A percentile compares a stretch with the other conserved stretches of the same genome.
Evolutionary conservation across 2,888 invertebrate species (phyloP).

Genomic region (Pristionchus arcanus): DNA sequence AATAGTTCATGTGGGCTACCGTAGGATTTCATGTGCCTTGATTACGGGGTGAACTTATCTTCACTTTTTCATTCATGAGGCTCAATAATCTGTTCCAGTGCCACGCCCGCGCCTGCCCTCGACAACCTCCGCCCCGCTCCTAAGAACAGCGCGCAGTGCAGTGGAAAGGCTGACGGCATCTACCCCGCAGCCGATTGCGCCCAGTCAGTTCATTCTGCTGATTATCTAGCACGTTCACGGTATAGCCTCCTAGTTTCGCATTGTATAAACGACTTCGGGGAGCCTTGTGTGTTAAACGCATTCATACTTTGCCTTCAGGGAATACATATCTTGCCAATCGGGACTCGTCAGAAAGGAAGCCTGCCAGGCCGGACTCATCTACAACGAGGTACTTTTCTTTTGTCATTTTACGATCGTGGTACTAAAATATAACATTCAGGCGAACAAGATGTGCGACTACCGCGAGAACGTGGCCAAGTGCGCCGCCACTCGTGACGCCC

Average conservation of each 20-base stretch:
- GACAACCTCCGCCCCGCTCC: neutral
- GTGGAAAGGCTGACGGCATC: slow-evolving; percentile 46
- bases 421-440: slow-evolving; percentile 1
- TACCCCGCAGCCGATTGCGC: slow-evolving; percentile 34
- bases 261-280: no score
- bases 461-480: slow-evolving; percentile 42
- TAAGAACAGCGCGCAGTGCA: neutral
- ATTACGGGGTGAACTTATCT: no score
- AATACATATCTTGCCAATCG: slow-evolving; percentile 40
- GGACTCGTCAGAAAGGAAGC: slow-evolving; percentile 27
- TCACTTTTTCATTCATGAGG: neutral
- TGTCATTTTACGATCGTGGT: neutral
- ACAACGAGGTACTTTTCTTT: slow-evolving; percentile 28
- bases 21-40: no score
- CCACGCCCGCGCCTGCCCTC: slow-evolving; percentile 25
- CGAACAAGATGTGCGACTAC: slow-evolving; percentile 52
- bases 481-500: neutral
- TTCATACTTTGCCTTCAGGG: neutral
- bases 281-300: neutral
- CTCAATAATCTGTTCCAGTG: neutral
- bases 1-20: no score
- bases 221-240: no score
- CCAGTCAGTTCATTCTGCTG: neutral
- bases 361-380: slow-evolving; percentile 50
- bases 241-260: no score